These are phyloP conservation scores for Halisarca cf. caerulea DNA, from an alignment of 37 sponge, comb jelly and placozoan genomes.

Conservation along the genomic window DNA sequence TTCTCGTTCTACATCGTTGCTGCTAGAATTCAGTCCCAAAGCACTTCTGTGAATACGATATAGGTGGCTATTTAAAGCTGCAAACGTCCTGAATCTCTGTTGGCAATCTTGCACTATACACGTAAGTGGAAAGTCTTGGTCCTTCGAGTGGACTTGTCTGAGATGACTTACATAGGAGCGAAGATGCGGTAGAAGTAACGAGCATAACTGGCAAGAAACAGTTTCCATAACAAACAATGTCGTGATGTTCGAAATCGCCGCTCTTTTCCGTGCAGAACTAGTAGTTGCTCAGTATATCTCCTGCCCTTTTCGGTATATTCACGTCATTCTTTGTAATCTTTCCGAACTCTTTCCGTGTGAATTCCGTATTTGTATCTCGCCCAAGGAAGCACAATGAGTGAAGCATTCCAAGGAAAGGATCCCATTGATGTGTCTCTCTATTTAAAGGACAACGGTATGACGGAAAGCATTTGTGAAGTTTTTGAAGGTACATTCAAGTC, in stretches of 20 bases:
- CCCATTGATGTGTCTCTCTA: not conserved
- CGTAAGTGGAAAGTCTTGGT: not conserved
- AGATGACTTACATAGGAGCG: not conserved
- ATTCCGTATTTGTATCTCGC: not conserved
- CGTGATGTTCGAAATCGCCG: no score
- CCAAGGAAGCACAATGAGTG: not conserved
- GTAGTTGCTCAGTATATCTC: no score
- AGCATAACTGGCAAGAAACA: not conserved
- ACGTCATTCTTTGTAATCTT: no score
- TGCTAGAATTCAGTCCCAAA: not conserved
- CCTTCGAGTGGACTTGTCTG: not conserved
- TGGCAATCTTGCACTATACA: not conserved
- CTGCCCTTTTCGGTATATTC: no score
- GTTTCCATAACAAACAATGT: no score
- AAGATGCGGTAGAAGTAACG: not conserved
- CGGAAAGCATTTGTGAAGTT: not conserved
- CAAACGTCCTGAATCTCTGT: not conserved
- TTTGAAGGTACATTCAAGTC: slow-evolving; percentile 11
- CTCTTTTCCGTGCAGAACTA: not conserved
- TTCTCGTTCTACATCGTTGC: not conserved
- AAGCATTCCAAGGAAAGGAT: not conserved
- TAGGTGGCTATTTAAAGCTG: not conserved
- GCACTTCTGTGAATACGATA: not conserved
- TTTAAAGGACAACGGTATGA: not conserved
- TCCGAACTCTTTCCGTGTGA: not conserved